phyloP scores from a whole-genome alignment of 2,797 vertebrate genomes.

The Chelonia mydas region DNA sequence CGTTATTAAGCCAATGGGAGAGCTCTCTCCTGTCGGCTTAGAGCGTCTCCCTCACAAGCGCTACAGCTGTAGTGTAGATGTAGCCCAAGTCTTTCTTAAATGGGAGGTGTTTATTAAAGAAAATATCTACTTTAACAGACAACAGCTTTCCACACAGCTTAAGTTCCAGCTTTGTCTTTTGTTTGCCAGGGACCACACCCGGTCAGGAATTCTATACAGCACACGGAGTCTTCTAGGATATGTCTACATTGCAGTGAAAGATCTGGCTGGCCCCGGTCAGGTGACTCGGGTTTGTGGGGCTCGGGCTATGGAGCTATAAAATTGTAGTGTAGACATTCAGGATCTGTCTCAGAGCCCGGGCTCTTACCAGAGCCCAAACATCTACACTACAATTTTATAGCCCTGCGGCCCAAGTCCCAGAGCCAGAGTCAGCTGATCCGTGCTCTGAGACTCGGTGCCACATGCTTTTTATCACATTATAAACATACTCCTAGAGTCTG shows the following conservation, averaged over 20 bases:
- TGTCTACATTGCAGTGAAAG: not conserved
- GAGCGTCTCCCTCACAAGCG: too few relatives aligned
- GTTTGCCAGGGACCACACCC: not conserved
- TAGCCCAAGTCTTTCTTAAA: not conserved
- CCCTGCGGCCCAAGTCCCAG: not conserved
- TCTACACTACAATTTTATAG: not conserved
- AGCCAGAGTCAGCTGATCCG: not conserved
- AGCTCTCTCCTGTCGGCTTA: too few relatives aligned
- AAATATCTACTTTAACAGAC: not conserved
- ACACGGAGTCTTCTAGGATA: not conserved
- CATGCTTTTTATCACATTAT: not conserved
- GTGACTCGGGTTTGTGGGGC: accelerated
- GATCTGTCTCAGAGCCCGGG: not conserved
- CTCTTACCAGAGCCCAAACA: too few relatives aligned
- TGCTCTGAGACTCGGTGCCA: not conserved
- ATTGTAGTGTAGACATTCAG: not conserved
- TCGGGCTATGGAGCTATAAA: not conserved
- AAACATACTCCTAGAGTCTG: not conserved
- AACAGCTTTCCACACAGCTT: not conserved
- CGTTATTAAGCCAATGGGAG: too few relatives aligned
- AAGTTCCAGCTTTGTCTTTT: accelerated
- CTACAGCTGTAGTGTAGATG: not conserved
- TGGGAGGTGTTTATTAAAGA: not conserved
- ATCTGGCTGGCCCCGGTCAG: accelerated
- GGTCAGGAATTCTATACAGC: not conserved